Conservation (phyloP, 2,113 vertebrate genomes). For the Trachemys scripta region DNA sequence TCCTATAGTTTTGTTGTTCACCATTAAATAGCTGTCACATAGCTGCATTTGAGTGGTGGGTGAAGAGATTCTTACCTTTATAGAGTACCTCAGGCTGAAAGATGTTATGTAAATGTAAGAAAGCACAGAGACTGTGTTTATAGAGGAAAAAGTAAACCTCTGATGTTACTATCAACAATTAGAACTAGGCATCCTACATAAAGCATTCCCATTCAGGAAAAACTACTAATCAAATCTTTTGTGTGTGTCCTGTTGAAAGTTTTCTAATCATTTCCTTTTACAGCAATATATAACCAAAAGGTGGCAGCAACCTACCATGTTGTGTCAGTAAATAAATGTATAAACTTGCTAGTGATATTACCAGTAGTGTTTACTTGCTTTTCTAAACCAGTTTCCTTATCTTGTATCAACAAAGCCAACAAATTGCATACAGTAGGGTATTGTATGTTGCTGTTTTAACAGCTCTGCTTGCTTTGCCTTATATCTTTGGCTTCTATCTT, state of each 20-base stretch:
- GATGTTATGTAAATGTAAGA: neutral
- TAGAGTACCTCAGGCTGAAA: neutral
- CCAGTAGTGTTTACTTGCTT: neutral
- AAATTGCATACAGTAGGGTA: neutral
- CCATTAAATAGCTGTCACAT: neutral
- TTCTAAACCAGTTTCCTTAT: neutral
- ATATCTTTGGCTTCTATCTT: accelerated
- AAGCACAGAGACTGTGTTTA: neutral
- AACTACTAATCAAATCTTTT: neutral
- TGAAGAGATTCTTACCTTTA: neutral
- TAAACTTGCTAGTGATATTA: accelerated
- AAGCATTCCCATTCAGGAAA: neutral
- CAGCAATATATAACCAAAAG: conserved; percentile 14
- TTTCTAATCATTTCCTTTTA: neutral
- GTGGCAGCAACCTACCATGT: conserved; percentile 46
- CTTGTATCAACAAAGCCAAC: neutral
- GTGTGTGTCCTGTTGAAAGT: accelerated
- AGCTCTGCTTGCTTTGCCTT: neutral
- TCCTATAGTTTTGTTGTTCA: neutral
- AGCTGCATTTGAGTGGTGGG: neutral
- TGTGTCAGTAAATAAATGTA: accelerated
- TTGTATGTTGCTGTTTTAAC: neutral
- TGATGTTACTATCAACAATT: neutral
- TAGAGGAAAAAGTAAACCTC: neutral
- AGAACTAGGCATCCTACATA: neutral